These are phyloP conservation scores for Seira sanloemensis DNA, from an alignment of 2,888 invertebrate species.

Conservation along the genomic window DNA sequence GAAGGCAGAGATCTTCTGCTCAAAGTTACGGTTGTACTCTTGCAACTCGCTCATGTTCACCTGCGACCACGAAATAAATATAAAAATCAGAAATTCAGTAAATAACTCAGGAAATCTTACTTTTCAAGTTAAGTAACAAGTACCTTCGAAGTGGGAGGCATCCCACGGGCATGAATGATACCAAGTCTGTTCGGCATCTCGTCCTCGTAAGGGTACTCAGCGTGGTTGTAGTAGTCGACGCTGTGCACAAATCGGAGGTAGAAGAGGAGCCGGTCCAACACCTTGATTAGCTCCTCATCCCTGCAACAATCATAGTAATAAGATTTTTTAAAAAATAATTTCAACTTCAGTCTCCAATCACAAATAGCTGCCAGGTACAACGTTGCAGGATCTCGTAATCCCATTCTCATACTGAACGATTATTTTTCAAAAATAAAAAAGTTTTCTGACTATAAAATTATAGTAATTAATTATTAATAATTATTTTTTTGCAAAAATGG, in stretches of 20 bases:
- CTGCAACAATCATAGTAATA: too few relatives aligned
- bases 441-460: too few relatives aligned
- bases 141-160: conserved; percentile 88
- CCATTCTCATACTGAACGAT: too few relatives aligned
- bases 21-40: conserved; percentile 87
- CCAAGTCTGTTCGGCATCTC: conserved; percentile 99
- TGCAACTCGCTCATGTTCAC: conserved; percentile 84
- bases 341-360: too few relatives aligned
- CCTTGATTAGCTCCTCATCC: conserved; percentile 75
- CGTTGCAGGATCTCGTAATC: too few relatives aligned
- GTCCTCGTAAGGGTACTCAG: conserved; percentile 99
- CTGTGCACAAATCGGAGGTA: conserved; percentile 98
- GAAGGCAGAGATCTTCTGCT: conserved; percentile 93
- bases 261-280: conserved; percentile 87
- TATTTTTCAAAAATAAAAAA: too few relatives aligned
- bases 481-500: too few relatives aligned
- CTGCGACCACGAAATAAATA: conserved; percentile 75
- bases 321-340: too few relatives aligned
- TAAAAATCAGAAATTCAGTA: neutral
- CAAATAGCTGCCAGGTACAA: too few relatives aligned
- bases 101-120: neutral
- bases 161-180: conserved; percentile 97
- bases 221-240: conserved; percentile 98
- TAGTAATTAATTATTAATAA: too few relatives aligned
- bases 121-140: neutral